Conservation (phyloP, 2,113 vertebrate genomes). For the Fukomys damarensis region DNA sequence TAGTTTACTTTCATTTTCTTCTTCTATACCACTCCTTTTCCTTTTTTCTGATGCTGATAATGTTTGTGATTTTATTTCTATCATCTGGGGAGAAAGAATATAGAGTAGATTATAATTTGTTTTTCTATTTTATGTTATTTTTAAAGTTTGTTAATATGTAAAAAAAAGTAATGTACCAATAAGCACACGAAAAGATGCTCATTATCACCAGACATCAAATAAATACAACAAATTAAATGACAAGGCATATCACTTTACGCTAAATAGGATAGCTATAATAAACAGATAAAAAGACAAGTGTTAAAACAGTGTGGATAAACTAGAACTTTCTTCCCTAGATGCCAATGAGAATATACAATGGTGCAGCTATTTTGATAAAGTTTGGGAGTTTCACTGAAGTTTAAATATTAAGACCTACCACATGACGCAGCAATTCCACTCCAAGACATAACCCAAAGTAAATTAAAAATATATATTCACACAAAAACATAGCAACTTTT, state of each 20-base stretch:
- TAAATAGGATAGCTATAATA: neutral
- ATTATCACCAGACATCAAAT: neutral
- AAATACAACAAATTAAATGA: slow-evolving; percentile 6
- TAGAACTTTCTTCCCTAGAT: neutral
- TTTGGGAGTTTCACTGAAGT: neutral
- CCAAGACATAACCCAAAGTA: neutral
- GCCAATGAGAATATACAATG: neutral
- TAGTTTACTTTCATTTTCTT: slow-evolving; percentile 63
- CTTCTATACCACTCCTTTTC: slow-evolving; percentile 63
- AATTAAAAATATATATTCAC: neutral
- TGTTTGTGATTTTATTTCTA: slow-evolving; percentile 68
- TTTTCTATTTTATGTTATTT: neutral
- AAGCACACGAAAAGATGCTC: slow-evolving; percentile 1
- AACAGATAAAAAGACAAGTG: neutral
- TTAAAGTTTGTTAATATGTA: slow-evolving; percentile 2
- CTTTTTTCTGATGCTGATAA: slow-evolving; percentile 62
- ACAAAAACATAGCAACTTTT: neutral
- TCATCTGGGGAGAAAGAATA: slow-evolving; percentile 55
- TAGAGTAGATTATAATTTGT: slow-evolving; percentile 25
- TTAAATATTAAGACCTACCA: neutral
- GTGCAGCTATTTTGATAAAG: neutral
- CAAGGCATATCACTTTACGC: neutral
- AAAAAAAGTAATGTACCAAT: slow-evolving; percentile 28
- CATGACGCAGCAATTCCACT: neutral
- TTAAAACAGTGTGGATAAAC: neutral